Percentiles rank a stretch among this genome's conserved stretches.
These are phyloP conservation scores for Porites cylindrica DNA, from an alignment of 92 coral and sea anemone species.

Conservation along the genomic window DNA sequence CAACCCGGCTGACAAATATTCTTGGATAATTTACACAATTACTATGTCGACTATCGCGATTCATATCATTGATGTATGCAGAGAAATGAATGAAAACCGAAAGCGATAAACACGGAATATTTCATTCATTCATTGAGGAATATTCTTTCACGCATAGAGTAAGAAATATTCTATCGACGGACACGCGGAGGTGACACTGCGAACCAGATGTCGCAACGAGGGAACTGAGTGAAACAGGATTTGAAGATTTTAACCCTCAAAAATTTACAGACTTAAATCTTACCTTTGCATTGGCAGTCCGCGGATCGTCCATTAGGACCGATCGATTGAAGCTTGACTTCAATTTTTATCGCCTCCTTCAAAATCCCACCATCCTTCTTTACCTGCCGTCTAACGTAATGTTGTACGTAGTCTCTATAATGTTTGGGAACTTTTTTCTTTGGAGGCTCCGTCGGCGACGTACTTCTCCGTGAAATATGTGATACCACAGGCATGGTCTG, in stretches of 20 bases:
- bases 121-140: conserved; percentile 31
- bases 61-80: neutral
- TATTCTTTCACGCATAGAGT: neutral
- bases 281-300: neutral
- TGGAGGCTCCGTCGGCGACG: conserved; percentile 64
- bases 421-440: conserved; percentile 6
- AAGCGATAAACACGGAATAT: neutral
- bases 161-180: neutral
- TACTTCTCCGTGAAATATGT: conserved; percentile 65
- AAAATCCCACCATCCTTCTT: neutral
- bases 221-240: neutral
- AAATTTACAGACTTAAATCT: neutral
- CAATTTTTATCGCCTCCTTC: no score
- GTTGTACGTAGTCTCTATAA: conserved; percentile 20
- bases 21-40: neutral
- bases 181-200: neutral
- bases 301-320: neutral
- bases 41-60: neutral
- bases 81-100: conserved; percentile 20
- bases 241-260: neutral
- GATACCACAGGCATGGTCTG: conserved; percentile 56
- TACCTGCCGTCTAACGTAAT: neutral
- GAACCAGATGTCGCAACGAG: neutral
- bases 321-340: no score
- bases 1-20: neutral